Conservation (phyloP, 2,113 vertebrate genomes). For the Salvelinus sp. region DNA sequence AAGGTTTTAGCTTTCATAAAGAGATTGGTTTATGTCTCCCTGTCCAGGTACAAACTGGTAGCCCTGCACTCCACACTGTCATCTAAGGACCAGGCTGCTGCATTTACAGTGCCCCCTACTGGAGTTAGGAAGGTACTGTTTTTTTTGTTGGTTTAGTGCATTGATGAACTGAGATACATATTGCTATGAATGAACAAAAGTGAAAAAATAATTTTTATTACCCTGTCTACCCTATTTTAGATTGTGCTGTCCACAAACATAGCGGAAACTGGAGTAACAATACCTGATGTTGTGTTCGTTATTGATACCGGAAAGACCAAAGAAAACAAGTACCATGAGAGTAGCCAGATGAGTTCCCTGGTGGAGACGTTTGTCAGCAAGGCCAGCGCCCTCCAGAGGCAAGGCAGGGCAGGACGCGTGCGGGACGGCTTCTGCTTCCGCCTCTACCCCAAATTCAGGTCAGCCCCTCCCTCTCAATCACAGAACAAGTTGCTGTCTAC, state of each 20-base stretch:
- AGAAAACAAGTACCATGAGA: slow-evolving; percentile 98
- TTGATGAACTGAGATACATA: neutral
- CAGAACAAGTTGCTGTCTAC: neutral
- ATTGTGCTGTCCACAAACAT: slow-evolving; percentile 98
- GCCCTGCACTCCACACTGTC: slow-evolving; percentile 95
- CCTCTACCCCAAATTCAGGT: slow-evolving; percentile 82
- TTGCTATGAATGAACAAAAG: neutral
- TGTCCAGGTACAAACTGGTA: slow-evolving; percentile 85
- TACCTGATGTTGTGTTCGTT: slow-evolving; percentile 97
- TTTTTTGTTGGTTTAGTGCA: neutral
- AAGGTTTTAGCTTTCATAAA: neutral
- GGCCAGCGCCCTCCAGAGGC: slow-evolving; percentile 94
- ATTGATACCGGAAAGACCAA: slow-evolving; percentile 95
- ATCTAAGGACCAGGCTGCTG: slow-evolving; percentile 91
- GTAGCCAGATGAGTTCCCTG: slow-evolving; percentile 97
- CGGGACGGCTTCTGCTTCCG: slow-evolving; percentile 92
- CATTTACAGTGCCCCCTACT: slow-evolving; percentile 87
- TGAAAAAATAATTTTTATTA: neutral
- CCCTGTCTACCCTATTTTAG: slow-evolving; percentile 66
- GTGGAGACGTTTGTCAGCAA: slow-evolving; percentile 97
- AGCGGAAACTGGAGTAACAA: slow-evolving; percentile 96
- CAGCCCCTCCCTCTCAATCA: neutral
- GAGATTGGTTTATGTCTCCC: slow-evolving; percentile 12
- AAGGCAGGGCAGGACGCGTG: slow-evolving; percentile 93
- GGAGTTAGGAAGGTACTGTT: slow-evolving; percentile 89